Base-by-base conservation (phyloP, 2,888 invertebrate species). In the Drosophila niveifrons region DNA sequence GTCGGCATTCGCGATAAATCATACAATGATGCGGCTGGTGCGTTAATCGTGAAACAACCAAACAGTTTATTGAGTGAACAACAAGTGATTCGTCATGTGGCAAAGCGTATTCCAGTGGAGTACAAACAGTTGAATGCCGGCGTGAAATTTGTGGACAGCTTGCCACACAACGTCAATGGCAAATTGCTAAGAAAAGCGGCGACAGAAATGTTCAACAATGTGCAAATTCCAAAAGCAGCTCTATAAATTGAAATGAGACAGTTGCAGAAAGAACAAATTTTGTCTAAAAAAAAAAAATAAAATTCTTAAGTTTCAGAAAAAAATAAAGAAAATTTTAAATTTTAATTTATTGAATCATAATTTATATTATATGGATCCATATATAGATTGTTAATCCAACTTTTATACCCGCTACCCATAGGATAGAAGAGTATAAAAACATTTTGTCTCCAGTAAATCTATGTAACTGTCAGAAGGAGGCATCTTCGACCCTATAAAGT, bases 71-170 rank as follows among this genome's bases (percentile, higher is more conserved):
- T 90, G 0, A 81, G 57, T 4, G 63, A 66, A n/a, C 23, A 65
- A 28, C 53, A 69, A 56, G 70, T 74, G 18, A 82, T 47, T 6
- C 48, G 72, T 2, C 65, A 78, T 66, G 81, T 58, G 48, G 51
- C 56, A 8, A 56, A 55, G 1, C 61, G 70, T 15, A 77, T 64
- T 9, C 11, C 56, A 0, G 59, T 56, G 2, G 43, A 65, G 2
- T 73, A 85, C 34, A 90, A 90, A 36, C 87, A 83, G 17, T 48
- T 90, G 11, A 73, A 88, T 56, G 88, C 86, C 8, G 90, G 90
- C 1, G 88, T 88, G 0, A 34, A 62, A 18, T 89, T 90, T 61
- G 74, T 89, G 7, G 71, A 88, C 10, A 43, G 43, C 8, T 48
- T 90, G 39, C 90, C 90, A 0, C 66, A 63, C 48, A 90, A 87